Conservation (phyloP, 2,113 vertebrate species). For the Acinonyx jubatus region DNA sequence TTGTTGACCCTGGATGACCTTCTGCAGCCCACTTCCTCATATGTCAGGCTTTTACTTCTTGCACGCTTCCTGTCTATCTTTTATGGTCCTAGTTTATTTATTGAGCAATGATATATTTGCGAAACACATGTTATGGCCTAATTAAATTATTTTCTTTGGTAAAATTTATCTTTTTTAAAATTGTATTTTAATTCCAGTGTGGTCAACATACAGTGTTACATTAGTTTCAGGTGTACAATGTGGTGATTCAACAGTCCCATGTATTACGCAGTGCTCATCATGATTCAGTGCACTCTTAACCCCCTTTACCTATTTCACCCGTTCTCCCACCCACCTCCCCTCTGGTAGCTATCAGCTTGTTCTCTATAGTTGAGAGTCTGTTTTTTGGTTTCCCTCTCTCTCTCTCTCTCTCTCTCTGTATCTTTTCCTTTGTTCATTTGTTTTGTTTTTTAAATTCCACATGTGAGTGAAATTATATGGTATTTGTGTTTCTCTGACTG, state of each 20-base stretch:
- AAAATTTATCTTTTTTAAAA: not conserved
- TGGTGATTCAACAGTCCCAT: not conserved
- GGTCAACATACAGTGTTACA: not conserved
- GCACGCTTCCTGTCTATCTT: not conserved
- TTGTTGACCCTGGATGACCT: too few relatives aligned
- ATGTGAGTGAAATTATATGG: not conserved
- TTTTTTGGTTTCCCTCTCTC: not conserved
- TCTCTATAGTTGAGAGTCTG: not conserved
- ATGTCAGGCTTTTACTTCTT: not conserved
- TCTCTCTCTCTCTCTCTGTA: not conserved
- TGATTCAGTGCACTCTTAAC: not conserved
- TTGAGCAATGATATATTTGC: not conserved
- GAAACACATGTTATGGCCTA: not conserved
- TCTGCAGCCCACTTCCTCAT: too few relatives aligned
- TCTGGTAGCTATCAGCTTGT: not conserved
- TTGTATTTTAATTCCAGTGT: not conserved
- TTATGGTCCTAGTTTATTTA: not conserved
- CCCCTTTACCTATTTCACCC: not conserved
- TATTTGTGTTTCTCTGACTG: not conserved
- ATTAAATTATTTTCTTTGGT: not conserved
- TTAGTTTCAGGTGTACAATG: not conserved
- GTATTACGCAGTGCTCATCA: too few relatives aligned
- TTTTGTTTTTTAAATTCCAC: not conserved
- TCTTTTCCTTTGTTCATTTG: not conserved
- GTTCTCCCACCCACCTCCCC: not conserved